Percentiles rank a stretch among this genome's conserved stretches.
phyloP scores from a whole-genome alignment of 2,797 vertebrate genomes.

The Sebastes steindachneri region DNA sequence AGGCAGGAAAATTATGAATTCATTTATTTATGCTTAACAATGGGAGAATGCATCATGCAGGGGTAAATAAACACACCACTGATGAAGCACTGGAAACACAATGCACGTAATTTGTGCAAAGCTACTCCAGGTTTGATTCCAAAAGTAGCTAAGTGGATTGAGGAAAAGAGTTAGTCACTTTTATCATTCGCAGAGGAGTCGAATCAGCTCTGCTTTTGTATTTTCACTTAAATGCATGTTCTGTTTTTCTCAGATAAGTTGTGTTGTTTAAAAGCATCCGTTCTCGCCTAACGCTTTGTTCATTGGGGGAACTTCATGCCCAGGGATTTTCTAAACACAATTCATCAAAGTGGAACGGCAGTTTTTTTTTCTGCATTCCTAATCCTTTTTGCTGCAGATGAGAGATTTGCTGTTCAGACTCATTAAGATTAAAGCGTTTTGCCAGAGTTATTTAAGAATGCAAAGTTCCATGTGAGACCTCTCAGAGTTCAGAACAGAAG shows the following conservation, averaged over 20 bases:
- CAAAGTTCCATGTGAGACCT: slow-evolving; percentile 85
- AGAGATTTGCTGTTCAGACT: slow-evolving; percentile 89
- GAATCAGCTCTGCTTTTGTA: slow-evolving; percentile 85
- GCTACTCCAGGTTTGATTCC: slow-evolving; percentile 82
- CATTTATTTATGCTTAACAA: slow-evolving; percentile 81
- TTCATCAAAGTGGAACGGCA: slow-evolving; percentile 88
- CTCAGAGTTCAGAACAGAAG: slow-evolving; percentile 81
- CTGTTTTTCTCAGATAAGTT: slow-evolving; percentile 89
- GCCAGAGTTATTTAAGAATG: slow-evolving; percentile 88
- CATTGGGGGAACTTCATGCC: slow-evolving; percentile 83
- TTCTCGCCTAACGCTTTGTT: slow-evolving; percentile 82
- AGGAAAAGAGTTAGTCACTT: slow-evolving; percentile 82
- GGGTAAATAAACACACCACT: slow-evolving; percentile 80
- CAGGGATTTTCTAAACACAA: slow-evolving; percentile 89
- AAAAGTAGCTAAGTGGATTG: slow-evolving; percentile 85
- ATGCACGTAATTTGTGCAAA: slow-evolving; percentile 86
- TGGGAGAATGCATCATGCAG: slow-evolving; percentile 64
- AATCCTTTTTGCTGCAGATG: slow-evolving; percentile 89
- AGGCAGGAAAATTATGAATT: slow-evolving; percentile 74
- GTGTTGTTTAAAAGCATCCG: slow-evolving; percentile 86
- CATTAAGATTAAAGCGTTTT: slow-evolving; percentile 89
- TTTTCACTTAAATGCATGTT: slow-evolving; percentile 86
- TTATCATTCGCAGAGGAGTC: slow-evolving; percentile 83
- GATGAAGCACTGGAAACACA: slow-evolving; percentile 81
- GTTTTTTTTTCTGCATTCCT: slow-evolving; percentile 82